Percentiles rank a stretch among this genome's conserved stretches.
Conservation (phyloP, 2,113 vertebrate species). For the Phycodurus eques region DNA sequence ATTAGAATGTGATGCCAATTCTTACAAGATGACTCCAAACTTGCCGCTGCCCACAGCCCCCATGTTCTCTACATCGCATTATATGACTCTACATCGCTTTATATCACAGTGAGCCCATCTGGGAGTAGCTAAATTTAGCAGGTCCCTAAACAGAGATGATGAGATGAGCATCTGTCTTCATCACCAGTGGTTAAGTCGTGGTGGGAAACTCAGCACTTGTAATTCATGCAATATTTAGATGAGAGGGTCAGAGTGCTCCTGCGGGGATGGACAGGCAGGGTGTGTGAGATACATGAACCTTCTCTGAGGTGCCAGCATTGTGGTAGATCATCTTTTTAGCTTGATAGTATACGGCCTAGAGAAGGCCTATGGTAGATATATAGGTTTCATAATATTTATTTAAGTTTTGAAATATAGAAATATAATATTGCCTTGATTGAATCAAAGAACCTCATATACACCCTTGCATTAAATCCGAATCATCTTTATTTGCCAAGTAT, state of each 20-base stretch:
- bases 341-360: not conserved
- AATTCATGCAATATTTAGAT: constrained; percentile 75
- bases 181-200: constrained; percentile 59
- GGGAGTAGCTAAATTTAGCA: constrained; percentile 51
- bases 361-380: not conserved
- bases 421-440: not conserved
- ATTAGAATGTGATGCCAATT: constrained; percentile 11
- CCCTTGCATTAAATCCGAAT: not conserved
- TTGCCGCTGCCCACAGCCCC: not conserved
- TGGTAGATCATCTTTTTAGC: constrained; percentile 31
- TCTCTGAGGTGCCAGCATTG: constrained; percentile 46
- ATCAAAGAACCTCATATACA: not conserved
- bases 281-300: constrained; percentile 51
- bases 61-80: constrained; percentile 24
- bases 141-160: constrained; percentile 37
- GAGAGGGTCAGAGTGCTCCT: constrained; percentile 63
- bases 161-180: constrained; percentile 65
- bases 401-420: not conserved
- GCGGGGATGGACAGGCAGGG: constrained; percentile 40
- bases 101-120: constrained; percentile 34
- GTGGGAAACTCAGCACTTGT: constrained; percentile 62
- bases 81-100: constrained; percentile 34
- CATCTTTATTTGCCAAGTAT: too few species aligned
- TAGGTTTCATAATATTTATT: not conserved
- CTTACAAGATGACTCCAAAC: constrained; percentile 11